These are phyloP conservation scores for Drosophila pullipes DNA, from an alignment of 2,888 invertebrate genomes.

Conservation along the genomic window DNA sequence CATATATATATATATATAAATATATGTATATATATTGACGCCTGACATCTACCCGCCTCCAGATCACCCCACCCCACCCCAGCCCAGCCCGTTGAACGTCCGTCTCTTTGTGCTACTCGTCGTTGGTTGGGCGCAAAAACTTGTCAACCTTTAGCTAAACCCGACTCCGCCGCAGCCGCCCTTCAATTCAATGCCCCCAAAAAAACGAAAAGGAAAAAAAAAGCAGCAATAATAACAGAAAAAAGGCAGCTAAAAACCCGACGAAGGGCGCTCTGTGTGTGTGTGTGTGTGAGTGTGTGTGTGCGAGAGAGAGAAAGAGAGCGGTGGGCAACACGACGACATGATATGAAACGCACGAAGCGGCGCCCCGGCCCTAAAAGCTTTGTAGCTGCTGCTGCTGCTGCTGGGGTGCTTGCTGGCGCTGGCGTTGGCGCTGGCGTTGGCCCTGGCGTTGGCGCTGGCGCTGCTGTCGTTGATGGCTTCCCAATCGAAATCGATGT, in stretches of 20 bases:
- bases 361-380: conserved; percentile 44
- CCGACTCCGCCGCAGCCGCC: conserved; percentile 43
- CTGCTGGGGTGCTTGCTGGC: conserved; percentile 17
- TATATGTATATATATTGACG: conserved; percentile 62
- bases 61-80: background rate
- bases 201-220: conserved; percentile 13
- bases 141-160: conserved; percentile 71
- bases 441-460: conserved; percentile 10
- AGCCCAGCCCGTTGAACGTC: conserved; percentile 14
- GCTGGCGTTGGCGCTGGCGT: conserved; percentile 5
- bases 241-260: conserved; percentile 35
- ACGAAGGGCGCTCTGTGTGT: conserved; percentile 44
- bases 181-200: conserved; percentile 73
- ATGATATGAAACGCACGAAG: conserved; percentile 63
- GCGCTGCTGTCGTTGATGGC: conserved; percentile 82
- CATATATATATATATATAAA: conserved; percentile 34
- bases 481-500: conserved; percentile 86
- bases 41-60: conserved; percentile 14
- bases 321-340: conserved; percentile 48
- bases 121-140: conserved; percentile 79
- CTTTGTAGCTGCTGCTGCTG: conserved; percentile 27
- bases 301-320: conserved; percentile 10
- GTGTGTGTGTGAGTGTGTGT: background rate
- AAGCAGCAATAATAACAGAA: conserved; percentile 23
- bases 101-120: conserved; percentile 41